Percentiles rank a stretch among this genome's conserved stretches.
Evolutionary conservation across 2,888 invertebrate genomes (phyloP).

Genomic region (Agrochola circellaris): DNA sequence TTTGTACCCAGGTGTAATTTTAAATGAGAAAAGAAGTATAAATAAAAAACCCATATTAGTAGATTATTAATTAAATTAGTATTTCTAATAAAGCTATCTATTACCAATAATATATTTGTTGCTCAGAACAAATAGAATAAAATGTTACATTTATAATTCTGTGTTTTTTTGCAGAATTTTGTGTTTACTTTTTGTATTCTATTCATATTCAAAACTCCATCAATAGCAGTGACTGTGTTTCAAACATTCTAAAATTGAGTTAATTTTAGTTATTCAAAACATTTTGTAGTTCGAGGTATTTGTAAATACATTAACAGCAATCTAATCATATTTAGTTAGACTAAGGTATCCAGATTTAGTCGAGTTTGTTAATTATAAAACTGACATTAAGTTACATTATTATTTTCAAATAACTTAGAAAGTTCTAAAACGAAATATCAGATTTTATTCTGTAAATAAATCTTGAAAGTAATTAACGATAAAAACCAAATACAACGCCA

Average conservation of each 20-base stretch:
- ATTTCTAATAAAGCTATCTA: background rate
- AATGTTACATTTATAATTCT: background rate
- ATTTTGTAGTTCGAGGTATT: background rate
- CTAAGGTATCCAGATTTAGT: conserved; percentile 26
- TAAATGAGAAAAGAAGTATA: no score
- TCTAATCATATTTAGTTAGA: conserved; percentile 32
- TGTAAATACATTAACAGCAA: conserved; percentile 26
- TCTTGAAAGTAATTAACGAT: background rate
- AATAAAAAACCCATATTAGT: no score
- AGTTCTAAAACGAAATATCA: background rate
- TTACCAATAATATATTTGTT: no score
- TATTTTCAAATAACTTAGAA: conserved; percentile 22
- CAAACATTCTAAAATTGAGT: conserved; percentile 14
- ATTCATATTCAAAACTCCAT: background rate
- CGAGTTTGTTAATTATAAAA: conserved; percentile 26
- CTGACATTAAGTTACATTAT: conserved; percentile 23
- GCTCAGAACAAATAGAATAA: background rate
- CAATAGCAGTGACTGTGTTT: background rate
- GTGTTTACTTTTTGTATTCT: background rate
- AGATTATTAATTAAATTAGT: background rate
- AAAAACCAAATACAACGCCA: background rate
- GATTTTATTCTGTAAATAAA: background rate
- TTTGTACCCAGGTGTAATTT: no score
- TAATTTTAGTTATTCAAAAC: background rate
- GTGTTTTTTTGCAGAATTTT: background rate